Conservation (phyloP, 2,797 vertebrate genomes). For the Acanthiza pusilla region DNA sequence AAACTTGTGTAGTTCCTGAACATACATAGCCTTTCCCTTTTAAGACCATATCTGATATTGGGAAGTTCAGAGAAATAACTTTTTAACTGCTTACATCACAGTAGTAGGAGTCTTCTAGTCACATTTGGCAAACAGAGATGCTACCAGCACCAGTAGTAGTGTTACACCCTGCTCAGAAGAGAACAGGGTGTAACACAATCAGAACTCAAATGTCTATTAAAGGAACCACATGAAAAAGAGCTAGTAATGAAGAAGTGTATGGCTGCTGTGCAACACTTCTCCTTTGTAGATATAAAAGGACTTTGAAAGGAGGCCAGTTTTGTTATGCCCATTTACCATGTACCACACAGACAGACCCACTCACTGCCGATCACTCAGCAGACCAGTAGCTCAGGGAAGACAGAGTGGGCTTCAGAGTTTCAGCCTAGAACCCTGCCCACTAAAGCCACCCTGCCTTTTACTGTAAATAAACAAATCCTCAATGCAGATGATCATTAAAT, state of each 20-base stretch:
- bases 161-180: neutral
- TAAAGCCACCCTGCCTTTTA: neutral
- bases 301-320: neutral
- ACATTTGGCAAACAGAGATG: neutral
- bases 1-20: neutral
- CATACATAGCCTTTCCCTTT: neutral
- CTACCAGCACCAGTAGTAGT: neutral
- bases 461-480: neutral
- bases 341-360: neutral
- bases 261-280: neutral
- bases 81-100: neutral
- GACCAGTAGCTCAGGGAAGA: neutral
- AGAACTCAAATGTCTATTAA: constrained; percentile 21
- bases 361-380: neutral
- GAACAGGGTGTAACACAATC: neutral
- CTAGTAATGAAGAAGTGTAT: neutral
- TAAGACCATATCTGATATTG: neutral
- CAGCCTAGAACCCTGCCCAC: neutral
- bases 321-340: neutral
- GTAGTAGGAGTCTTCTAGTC: neutral
- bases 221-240: constrained; percentile 43
- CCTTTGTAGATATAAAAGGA: constrained; percentile 17
- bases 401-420: neutral
- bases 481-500: neutral
- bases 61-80: neutral